A percentile compares a stretch with the other conserved stretches of the same genome.
phyloP scores from a whole-genome alignment of 2,797 vertebrate genomes.

The Lepilemur ruficaudatus region DNA sequence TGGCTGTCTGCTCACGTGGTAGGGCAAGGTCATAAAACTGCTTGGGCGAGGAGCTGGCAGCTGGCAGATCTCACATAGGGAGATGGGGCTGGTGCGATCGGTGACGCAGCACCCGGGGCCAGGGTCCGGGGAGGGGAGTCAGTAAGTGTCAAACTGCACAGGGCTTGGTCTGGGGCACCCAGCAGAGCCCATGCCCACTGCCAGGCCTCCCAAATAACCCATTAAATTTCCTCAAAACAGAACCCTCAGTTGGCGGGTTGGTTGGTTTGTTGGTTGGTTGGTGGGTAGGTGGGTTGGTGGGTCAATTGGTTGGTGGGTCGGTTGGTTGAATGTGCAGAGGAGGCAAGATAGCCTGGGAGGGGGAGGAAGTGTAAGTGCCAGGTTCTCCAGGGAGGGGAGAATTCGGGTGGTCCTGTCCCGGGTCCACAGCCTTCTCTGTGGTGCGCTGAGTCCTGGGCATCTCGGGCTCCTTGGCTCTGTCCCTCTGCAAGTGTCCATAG shows the following conservation, averaged over 20 bases:
- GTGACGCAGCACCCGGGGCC: background rate
- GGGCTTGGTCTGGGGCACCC: background rate
- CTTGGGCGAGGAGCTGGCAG: background rate
- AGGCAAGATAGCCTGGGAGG: too few species aligned
- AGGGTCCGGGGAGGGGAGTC: rapidly evolving
- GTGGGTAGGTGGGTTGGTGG: too few species aligned
- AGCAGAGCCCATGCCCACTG: background rate
- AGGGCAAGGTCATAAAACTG: background rate
- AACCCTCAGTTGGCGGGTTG: rapidly evolving
- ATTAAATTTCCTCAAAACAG: background rate
- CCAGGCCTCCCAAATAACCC: background rate
- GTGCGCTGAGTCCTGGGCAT: rapidly evolving
- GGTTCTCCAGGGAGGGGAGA: too few species aligned
- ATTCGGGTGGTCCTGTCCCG: rapidly evolving
- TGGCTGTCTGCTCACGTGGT: background rate
- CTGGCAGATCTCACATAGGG: background rate
- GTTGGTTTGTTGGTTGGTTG: background rate
- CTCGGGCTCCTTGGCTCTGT: rapidly evolving
- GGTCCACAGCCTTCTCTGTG: background rate
- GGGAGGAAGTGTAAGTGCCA: too few species aligned
- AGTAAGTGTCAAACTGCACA: background rate
- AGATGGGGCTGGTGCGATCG: too few species aligned
- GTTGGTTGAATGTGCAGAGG: background rate
- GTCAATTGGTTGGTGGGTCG: too few species aligned
- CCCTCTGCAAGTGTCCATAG: rapidly evolving